phyloP scores from a whole-genome alignment of 1,140 invertebrate genomes.

The Platorchestia sp. region DNA sequence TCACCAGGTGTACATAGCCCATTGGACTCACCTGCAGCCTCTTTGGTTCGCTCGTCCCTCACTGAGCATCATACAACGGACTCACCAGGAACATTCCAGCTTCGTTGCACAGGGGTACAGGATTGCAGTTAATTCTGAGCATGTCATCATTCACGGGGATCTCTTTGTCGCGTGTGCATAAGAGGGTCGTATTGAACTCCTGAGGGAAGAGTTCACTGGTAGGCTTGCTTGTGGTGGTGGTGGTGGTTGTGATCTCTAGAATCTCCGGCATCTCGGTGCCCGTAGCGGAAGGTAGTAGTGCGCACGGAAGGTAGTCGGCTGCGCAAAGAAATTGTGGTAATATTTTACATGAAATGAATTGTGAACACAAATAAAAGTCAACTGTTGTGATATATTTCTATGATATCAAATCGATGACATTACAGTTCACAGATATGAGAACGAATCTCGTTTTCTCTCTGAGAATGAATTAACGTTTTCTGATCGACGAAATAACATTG shows the following conservation, averaged over 20 bases:
- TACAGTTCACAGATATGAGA: too few relatives aligned
- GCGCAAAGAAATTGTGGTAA: background rate
- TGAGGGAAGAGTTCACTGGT: slow-evolving; percentile 1
- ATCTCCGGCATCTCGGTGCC: background rate
- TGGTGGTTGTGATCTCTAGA: background rate
- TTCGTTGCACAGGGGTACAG: background rate
- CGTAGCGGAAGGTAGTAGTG: background rate
- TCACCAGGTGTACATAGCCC: too few relatives aligned
- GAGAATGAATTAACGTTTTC: too few relatives aligned
- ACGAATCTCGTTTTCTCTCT: too few relatives aligned
- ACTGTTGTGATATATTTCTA: too few relatives aligned
- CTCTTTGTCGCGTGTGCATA: slow-evolving; percentile 27
- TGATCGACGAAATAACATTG: too few relatives aligned
- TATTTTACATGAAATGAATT: background rate
- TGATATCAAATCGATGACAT: too few relatives aligned
- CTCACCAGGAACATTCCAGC: background rate
- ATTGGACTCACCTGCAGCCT: too few relatives aligned
- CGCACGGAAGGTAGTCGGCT: background rate
- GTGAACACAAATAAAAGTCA: too few relatives aligned
- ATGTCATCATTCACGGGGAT: background rate
- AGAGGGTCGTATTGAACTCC: background rate
- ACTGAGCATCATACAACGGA: background rate
- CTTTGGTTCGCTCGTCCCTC: background rate
- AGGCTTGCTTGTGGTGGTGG: background rate
- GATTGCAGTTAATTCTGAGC: background rate